phyloP scores from a whole-genome alignment of 2,113 vertebrate genomes.

The Sinosuthora webbiana region DNA sequence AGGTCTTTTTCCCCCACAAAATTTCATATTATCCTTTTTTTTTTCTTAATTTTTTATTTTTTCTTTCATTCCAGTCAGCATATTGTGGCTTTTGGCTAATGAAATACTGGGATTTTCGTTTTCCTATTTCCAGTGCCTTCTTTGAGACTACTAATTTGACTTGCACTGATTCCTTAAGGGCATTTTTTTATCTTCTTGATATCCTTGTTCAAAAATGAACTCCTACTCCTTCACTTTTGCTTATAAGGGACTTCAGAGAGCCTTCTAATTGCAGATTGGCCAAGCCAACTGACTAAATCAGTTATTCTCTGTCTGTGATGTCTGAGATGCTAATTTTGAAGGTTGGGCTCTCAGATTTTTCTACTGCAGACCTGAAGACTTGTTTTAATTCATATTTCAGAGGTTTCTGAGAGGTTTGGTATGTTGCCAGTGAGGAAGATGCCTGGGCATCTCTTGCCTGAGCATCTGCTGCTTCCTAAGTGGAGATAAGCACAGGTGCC shows the following conservation, averaged over 20 bases:
- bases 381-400: neutral
- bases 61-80: neutral
- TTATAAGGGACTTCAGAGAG: neutral
- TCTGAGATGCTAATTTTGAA: neutral
- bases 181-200: neutral
- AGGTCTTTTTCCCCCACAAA: fast-evolving
- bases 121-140: neutral
- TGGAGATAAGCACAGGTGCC: neutral
- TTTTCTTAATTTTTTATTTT: no score
- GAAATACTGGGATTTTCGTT: neutral
- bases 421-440: neutral
- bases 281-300: neutral
- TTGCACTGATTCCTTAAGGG: neutral
- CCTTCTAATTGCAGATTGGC: neutral
- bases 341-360: neutral
- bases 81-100: neutral
- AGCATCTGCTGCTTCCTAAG: neutral
- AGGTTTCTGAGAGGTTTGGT: neutral
- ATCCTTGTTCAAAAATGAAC: neutral
- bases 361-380: neutral
- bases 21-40: neutral
- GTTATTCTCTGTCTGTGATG: neutral
- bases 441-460: neutral
- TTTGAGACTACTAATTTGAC: neutral
- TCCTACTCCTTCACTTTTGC: neutral